A percentile compares a stretch with the other conserved stretches of the same genome.
Conservation (phyloP, 2,113 vertebrate genomes). For the Epinephelus cyanopodus region DNA sequence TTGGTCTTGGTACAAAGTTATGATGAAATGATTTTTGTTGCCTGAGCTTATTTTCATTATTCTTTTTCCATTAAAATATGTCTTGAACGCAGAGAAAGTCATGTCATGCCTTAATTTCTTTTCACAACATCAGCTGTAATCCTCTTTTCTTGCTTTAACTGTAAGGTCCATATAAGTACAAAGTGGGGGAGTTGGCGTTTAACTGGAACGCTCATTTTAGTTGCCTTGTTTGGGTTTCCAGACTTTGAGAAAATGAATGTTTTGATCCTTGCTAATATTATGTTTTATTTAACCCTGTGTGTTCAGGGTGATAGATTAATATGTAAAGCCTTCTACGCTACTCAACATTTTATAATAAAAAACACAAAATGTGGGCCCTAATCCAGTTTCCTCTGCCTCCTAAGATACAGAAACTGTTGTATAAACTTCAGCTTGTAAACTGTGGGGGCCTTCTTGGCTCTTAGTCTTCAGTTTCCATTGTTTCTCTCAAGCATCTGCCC, state of each 20-base stretch:
- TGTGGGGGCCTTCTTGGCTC: background rate
- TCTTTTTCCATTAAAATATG: slow-evolving; percentile 13
- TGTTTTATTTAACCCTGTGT: slow-evolving; percentile 16
- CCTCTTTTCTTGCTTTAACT: slow-evolving; percentile 32
- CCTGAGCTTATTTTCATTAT: slow-evolving; percentile 15
- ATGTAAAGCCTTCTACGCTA: background rate
- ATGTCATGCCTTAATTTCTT: slow-evolving; percentile 20
- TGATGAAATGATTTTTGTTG: background rate
- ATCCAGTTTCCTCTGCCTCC: background rate
- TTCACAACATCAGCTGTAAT: slow-evolving; percentile 21
- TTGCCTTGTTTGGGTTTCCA: slow-evolving; percentile 22
- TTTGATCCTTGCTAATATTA: slow-evolving; percentile 15
- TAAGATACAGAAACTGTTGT: background rate
- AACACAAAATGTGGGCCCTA: slow-evolving; percentile 5
- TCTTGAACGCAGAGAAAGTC: slow-evolving; percentile 10
- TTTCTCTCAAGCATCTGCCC: slow-evolving; percentile 29
- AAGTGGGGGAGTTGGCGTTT: slow-evolving; percentile 9
- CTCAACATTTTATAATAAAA: background rate
- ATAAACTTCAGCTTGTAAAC: background rate
- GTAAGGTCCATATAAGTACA: slow-evolving; percentile 35
- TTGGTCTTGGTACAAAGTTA: background rate
- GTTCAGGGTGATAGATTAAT: background rate
- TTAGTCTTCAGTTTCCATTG: slow-evolving; percentile 18
- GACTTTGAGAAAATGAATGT: background rate
- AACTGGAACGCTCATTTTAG: slow-evolving; percentile 3